Percentiles rank a stretch among this genome's conserved stretches.
Evolutionary conservation across 2,797 vertebrate species (phyloP).

Genomic region (Anableps anableps): DNA sequence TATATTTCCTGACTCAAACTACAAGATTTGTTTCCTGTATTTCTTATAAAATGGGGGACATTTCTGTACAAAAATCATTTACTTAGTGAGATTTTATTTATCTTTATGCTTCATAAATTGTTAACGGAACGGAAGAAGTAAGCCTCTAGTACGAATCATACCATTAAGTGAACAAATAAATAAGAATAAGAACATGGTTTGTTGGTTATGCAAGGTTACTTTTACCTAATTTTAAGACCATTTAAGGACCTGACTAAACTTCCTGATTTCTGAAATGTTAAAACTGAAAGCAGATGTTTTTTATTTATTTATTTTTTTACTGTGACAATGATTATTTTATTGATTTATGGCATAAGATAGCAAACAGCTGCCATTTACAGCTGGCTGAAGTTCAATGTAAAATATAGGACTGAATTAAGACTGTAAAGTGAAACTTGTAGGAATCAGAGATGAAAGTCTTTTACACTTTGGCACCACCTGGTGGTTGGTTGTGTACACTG

Average conservation of each 20-base stretch:
- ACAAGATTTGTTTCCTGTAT: not conserved
- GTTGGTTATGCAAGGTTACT: not conserved
- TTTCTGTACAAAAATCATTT: not conserved
- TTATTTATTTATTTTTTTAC: not conserved
- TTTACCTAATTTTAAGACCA: not conserved
- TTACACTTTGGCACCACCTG: slow-evolving; percentile 52
- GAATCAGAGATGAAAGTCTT: not conserved
- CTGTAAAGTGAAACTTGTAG: not conserved
- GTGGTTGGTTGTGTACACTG: slow-evolving; percentile 35
- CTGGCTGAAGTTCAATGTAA: slow-evolving; percentile 12
- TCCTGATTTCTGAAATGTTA: too few species aligned
- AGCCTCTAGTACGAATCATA: not conserved
- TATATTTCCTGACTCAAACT: not conserved
- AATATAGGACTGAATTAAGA: slow-evolving; percentile 36
- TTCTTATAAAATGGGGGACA: not conserved
- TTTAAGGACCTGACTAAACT: not conserved
- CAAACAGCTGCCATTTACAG: slow-evolving; percentile 13
- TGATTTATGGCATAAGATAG: too few species aligned
- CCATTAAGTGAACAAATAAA: not conserved
- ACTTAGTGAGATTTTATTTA: not conserved
- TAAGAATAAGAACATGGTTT: not conserved
- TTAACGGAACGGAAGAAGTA: not conserved
- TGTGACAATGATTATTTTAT: not conserved
- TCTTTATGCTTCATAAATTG: not conserved
- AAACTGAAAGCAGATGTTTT: not conserved